Conservation (phyloP, 92 coral and sea anemone species). For the Heteractis magnifica region DNA sequence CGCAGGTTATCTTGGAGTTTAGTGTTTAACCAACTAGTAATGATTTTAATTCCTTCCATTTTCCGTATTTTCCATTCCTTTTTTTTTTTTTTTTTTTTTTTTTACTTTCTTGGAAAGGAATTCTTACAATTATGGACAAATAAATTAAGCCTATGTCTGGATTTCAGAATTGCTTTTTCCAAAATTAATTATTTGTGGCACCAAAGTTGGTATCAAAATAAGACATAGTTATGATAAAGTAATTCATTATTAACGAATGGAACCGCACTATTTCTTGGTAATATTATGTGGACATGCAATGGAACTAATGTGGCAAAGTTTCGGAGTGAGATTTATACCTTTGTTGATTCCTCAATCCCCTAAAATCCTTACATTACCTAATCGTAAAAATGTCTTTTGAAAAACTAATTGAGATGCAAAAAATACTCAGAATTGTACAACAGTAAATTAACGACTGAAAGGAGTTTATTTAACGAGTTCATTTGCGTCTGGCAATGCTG, state of each 20-base stretch:
- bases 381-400: not conserved
- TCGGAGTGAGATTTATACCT: not conserved
- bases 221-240: not conserved
- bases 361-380: not conserved
- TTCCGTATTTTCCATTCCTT: not conserved
- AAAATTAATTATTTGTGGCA: not conserved
- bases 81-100: not conserved
- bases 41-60: not conserved
- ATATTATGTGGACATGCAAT: not conserved
- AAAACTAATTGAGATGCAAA: conserved; percentile 9
- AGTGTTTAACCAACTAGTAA: conserved; percentile 27
- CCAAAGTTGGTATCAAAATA: not conserved
- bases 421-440: not conserved
- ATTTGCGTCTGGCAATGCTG: not conserved
- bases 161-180: not conserved
- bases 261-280: not conserved
- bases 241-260: not conserved
- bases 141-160: not conserved
- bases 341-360: not conserved
- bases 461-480: conserved; percentile 12
- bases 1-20: conserved; percentile 18
- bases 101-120: not conserved
- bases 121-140: not conserved
- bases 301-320: not conserved
- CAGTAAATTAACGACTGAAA: conserved; percentile 14